Conservation (phyloP, 2,113 vertebrate species). For the Brienomyrus brachyistius region DNA sequence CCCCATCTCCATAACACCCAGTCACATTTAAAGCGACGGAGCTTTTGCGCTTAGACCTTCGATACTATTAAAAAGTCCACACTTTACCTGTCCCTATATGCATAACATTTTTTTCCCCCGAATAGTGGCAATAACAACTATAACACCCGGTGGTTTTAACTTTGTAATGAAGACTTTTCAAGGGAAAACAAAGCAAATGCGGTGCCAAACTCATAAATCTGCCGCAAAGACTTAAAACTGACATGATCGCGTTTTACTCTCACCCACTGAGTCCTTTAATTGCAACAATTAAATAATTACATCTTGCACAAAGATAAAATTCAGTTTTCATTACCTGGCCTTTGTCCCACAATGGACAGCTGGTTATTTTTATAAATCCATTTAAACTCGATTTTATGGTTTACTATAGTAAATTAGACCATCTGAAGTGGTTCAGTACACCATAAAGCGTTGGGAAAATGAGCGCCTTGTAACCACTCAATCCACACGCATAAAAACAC, state of each 20-base stretch:
- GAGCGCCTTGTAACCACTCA: not conserved
- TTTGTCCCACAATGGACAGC: not conserved
- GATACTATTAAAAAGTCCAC: not conserved
- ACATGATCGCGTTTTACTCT: not conserved
- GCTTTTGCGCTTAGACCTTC: not conserved
- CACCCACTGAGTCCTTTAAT: not conserved
- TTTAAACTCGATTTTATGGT: not conserved
- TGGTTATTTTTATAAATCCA: not conserved
- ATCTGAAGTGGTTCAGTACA: not conserved
- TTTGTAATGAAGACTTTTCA: not conserved
- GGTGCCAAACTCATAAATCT: not conserved
- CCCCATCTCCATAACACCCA: conserved; percentile 29
- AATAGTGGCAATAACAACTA: not conserved
- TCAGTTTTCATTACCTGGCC: not conserved
- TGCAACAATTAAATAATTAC: not conserved
- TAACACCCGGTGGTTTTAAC: not conserved
- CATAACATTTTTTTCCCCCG: not conserved
- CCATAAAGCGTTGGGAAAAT: not conserved
- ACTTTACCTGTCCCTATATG: not conserved
- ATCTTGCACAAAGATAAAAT: not conserved
- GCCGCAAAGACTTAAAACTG: not conserved
- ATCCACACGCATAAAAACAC: not conserved
- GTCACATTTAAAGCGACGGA: conserved; percentile 41
- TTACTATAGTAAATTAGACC: not conserved
- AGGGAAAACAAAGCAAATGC: not conserved